Base-by-base conservation (phyloP, 2,888 invertebrate genomes). In the Drosophila prostipennis region DNA sequence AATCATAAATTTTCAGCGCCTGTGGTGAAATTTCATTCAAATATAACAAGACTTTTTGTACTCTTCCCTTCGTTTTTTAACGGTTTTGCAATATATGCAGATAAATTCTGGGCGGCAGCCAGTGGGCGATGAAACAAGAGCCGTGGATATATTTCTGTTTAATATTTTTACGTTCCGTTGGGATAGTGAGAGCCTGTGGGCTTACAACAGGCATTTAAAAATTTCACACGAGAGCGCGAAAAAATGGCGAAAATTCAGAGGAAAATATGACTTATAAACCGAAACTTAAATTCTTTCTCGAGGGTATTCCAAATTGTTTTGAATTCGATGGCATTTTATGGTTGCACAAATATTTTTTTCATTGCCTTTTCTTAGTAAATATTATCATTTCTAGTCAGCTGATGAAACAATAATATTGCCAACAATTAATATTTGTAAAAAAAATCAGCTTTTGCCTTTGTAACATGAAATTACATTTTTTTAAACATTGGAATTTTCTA, bases 1-100 rank as follows among this genome's bases (percentile, higher is more conserved):
- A 82, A 79, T 72, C 87, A 87, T 85, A 87, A 81, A 83, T 87
- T 76, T 86, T 32, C 70, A 67, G 48, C 40, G 61, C 76, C 69
- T 70, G 61, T 51, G 69, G 63, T 65, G 32, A 72, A 77, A 77
- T 76, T 79, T 76, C 55, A 65, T 54, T 71, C 77, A 71, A 76
- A 79, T 79, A 69, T 72, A 64, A 36, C 72, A 71, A 64, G 59
- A 59, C 61, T 67, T 81, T 68, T 63, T 65, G 56, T 43, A 32
- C 16, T 36, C 26, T 4, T 53, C n/a, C 39, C 11, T 29, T 29
- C 7, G 29, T 8, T 49, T 49, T 49, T 54, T 23, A 43, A 37
- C 29, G 34, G 46, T 52, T 43, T 69, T 48, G 14, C 32, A 37
- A 53, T 69, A 56, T 67, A 71, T 70, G 52, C 58, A 43, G 51